Evolutionary conservation across 2,113 vertebrate genomes (phyloP), one percentile per base, ranked within the genome.

Genomic region (Laticauda laticaudata): DNA sequence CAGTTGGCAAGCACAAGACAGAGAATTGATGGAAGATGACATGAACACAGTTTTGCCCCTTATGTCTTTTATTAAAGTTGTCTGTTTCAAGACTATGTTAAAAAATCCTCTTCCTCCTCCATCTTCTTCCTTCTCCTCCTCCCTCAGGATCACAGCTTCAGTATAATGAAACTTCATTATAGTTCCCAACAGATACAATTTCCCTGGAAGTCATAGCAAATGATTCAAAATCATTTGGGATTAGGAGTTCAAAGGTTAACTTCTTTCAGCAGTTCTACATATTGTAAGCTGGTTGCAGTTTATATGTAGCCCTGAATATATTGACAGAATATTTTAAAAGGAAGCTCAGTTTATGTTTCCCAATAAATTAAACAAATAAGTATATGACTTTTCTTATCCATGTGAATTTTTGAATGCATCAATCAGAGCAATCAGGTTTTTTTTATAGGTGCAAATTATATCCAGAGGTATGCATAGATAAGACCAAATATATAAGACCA

Each of bases 401-500:
- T 64, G 34, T 64, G 86, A 93, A 86, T 91, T 85, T 75, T 75
- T 81, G 64, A 86, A 29, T 57, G 61, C 87, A 93, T 92, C 90
- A 56, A 86, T 93, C 55, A 93, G 43, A 91, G 59, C 81, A 81
- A 93, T 39, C 57, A 61, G 61, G 56, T 54, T 90, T 86, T 54
- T 89, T 26, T 57, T 90, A 2, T 24, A 23, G 11, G 59, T 91
- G 29, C 3, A 34, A 29, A 88, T 91, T 26, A 89, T 4, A 45
- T 92, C 81, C 51, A 59, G 0, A 14, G 0, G 15, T 51, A 59
- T 39, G 12, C 21, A 90, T 86, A 91, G 3, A 0, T 0, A 59
- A 91, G 2, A 0, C 0, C 34, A 39, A 39, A 39, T 39, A 39
- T 39, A 39, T 39, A 59, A 11, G 88, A 94, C 89, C 88, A 54